Conservation (phyloP, 2,797 vertebrate genomes). For the Pantherophis vulpinus region DNA sequence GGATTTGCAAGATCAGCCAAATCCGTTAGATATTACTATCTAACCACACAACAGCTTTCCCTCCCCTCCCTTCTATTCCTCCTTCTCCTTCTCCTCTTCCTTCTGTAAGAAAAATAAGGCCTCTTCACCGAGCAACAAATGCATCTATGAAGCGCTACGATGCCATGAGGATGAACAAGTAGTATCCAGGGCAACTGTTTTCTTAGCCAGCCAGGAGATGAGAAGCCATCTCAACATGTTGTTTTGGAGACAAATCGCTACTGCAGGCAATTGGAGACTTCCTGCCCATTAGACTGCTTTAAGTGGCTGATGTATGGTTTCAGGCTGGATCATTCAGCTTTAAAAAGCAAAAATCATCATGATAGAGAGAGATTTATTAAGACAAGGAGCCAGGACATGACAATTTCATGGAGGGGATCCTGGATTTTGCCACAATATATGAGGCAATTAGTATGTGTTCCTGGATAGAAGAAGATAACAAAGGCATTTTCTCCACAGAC, state of each 20-base stretch:
- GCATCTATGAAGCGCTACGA: background rate
- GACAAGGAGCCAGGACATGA: background rate
- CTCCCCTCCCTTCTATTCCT: background rate
- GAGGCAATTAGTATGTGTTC: background rate
- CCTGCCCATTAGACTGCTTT: background rate
- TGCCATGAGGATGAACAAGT: background rate
- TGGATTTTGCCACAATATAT: background rate
- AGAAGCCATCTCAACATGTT: background rate
- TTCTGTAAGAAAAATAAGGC: background rate
- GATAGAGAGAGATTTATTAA: background rate
- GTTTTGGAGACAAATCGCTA: background rate
- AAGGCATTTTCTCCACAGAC: background rate
- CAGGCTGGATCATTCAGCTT: background rate
- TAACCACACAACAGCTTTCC: background rate
- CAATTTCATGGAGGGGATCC: no score
- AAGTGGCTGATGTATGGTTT: background rate
- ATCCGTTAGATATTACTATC: background rate
- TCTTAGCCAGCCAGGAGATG: background rate
- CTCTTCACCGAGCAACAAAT: background rate
- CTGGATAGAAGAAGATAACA: background rate
- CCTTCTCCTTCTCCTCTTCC: background rate
- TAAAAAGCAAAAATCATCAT: background rate
- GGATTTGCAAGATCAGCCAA: background rate
- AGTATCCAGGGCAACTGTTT: background rate
- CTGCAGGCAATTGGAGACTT: background rate